Base-by-base conservation (phyloP, 2,113 vertebrate genomes). In the Bufo bufo region DNA sequence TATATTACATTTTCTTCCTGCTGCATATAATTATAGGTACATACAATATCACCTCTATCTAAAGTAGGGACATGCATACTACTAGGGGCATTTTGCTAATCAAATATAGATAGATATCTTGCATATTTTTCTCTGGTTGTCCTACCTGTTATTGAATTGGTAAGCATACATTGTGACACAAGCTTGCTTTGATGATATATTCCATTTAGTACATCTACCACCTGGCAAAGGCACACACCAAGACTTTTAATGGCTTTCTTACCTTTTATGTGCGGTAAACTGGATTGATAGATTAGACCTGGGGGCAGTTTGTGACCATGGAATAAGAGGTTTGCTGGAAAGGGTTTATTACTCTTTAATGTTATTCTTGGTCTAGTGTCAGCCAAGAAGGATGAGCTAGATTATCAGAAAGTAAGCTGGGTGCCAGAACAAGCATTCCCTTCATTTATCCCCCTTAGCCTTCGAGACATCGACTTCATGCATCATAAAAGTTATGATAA, bases 331-430 rank as follows among this genome's bases (percentile, higher is more conserved):
- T 94, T 93, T 93, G 88, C 88, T 89, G 91, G 91, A 94, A 94
- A 90, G 91, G 94, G 92, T 95, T 95, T 95, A 95, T 95, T 94
- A 95, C 89, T 90, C 91, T 95, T 93, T 95, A 95, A 95, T 95
- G 91, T 94, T 94, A 94, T 95, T 94, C 93, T 93, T 95, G 90
- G 90, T 91, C 91, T 92, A 54, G 0, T 94, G 93, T 94, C 94
- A 94, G 91, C 90, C 75, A 91, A 95, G 92, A 95, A 91, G 91
- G 92, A 95, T 95, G 94, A 95, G 92, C 89, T 92, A 93, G 94
- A 94, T 95, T 95, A 95, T 92, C 91, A n/a, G 66, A 93, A 91
- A 93, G 93, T 93, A 94, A 95, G 89, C 92, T 91, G 90, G 90
- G 89, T 94, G 93, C 93, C 95, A 94, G 92, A 92, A 92, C 92